These are phyloP conservation scores for Mesaphorura yosii DNA, from an alignment of 1,140 invertebrate species.

Conservation along the genomic window DNA sequence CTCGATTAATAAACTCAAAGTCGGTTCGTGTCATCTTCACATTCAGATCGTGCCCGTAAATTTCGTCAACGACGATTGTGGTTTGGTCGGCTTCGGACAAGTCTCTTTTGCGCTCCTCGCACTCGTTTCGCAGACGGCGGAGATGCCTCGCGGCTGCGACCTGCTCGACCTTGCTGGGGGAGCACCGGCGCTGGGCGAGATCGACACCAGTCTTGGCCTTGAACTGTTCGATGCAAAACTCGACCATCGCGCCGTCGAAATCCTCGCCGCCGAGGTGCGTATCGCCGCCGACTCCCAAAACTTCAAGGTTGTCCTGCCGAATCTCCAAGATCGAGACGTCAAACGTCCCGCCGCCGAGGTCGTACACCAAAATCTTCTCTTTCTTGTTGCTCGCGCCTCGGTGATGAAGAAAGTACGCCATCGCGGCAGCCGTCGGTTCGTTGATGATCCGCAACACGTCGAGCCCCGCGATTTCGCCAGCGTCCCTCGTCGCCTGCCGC, in stretches of 20 bases:
- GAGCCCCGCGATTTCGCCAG: conserved; percentile 77
- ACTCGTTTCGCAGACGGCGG: conserved; percentile 11
- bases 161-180: neutral
- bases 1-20: conserved; percentile 10
- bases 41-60: conserved; percentile 1
- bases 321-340: conserved; percentile 49
- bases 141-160: neutral
- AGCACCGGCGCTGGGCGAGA: conserved; percentile 29
- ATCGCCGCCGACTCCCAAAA: conserved; percentile 34
- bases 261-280: conserved; percentile 38
- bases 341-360: conserved; percentile 45
- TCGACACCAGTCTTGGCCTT: conserved; percentile 48
- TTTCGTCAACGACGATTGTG: neutral
- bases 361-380: conserved; percentile 30
- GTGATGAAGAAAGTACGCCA: conserved; percentile 99
- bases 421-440: conserved; percentile 97
- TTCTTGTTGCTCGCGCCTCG: conserved; percentile 41
- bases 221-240: conserved; percentile 39
- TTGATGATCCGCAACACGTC: conserved; percentile 98
- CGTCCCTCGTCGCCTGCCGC: conserved; percentile 90
- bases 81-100: neutral
- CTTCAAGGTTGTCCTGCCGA: conserved; percentile 42
- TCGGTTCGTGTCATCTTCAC: neutral
- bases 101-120: conserved; percentile 1
- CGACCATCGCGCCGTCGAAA: conserved; percentile 35